Percentiles rank a stretch among this genome's conserved stretches.
phyloP scores from a whole-genome alignment of 2,888 invertebrate genomes.

The Mimachlamys varia region DNA sequence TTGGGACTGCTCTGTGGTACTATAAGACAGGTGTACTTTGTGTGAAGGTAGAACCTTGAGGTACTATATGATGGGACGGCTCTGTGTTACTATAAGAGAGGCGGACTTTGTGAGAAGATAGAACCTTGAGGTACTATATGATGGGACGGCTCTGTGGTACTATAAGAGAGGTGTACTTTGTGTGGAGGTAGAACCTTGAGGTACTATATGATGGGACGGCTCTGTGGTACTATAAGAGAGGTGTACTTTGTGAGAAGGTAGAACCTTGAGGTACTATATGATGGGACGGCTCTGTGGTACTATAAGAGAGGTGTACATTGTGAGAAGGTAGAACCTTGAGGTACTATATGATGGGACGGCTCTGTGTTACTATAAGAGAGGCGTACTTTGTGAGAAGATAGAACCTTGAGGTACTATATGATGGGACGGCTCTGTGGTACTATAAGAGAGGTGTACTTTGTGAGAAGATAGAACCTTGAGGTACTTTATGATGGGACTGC shows the following conservation, averaged over 20 bases:
- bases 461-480: no score
- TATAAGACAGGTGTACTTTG: no score
- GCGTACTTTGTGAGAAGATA: no score
- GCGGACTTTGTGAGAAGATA: neutral
- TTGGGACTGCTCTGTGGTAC: neutral
- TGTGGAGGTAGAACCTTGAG: neutral
- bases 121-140: neutral
- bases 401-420: neutral
- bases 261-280: neutral
- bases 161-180: neutral
- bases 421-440: neutral
- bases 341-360: neutral
- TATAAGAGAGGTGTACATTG: no score
- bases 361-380: neutral
- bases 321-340: neutral
- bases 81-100: neutral
- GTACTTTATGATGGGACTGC: neutral
- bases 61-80: neutral
- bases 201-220: neutral
- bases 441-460: neutral
- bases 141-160: neutral
- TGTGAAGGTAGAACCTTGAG: no score
- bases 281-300: neutral
- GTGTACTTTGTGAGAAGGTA: neutral
- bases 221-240: neutral